Percentiles rank a stretch among this genome's conserved stretches.
phyloP scores from a whole-genome alignment of 2,797 vertebrate genomes.

The Okamejei kenojei region DNA sequence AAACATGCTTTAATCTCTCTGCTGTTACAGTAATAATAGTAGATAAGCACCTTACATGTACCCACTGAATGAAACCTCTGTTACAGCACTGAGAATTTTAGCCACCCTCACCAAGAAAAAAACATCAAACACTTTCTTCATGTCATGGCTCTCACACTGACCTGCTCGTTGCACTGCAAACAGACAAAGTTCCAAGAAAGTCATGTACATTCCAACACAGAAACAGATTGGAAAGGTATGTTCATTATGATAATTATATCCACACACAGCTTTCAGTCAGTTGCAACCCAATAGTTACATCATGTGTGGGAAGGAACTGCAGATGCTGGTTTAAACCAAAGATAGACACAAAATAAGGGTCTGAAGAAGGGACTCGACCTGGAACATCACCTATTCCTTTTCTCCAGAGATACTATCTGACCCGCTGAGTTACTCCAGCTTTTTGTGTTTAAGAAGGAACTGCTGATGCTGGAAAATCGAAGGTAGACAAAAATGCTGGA shows the following conservation, averaged over 20 bases:
- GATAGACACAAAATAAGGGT: too few relatives aligned
- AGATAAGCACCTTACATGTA: not conserved
- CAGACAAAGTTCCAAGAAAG: not conserved
- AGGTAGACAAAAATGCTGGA: too few relatives aligned
- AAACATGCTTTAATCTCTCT: not conserved
- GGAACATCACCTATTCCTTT: too few relatives aligned
- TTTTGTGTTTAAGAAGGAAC: too few relatives aligned
- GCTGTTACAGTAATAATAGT: not conserved
- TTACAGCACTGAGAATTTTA: not conserved
- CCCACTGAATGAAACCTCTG: not conserved
- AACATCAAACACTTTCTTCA: not conserved
- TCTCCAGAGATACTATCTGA: too few relatives aligned
- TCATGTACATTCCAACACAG: not conserved
- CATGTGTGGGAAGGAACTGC: not conserved
- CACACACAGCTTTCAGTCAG: not conserved
- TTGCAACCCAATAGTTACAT: not conserved
- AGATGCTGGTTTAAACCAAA: too few relatives aligned
- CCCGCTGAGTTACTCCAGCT: too few relatives aligned
- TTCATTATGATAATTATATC: slow-evolving; percentile 12
- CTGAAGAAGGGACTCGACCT: too few relatives aligned
- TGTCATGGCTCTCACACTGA: not conserved
- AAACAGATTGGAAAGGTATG: not conserved
- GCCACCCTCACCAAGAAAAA: not conserved
- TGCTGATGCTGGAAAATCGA: too few relatives aligned
- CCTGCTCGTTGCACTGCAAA: not conserved